Conservation (phyloP, 2,888 invertebrate genomes). For the Dicranocentrus wangi region DNA sequence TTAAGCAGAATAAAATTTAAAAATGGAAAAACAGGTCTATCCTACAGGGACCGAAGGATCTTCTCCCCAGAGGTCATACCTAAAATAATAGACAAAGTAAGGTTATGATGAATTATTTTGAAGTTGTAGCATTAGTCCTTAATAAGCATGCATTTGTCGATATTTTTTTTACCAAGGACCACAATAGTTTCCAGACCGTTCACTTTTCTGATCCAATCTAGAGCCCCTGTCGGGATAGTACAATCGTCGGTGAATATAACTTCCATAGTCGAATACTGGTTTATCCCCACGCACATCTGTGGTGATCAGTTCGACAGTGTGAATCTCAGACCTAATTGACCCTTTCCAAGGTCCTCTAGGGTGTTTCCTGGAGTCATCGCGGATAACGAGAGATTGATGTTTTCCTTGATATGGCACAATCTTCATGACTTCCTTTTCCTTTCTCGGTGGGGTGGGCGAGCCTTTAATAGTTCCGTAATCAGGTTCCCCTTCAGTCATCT, state of each 20-base stretch:
- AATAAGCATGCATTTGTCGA: too few species aligned
- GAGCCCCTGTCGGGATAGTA: conserved; percentile 74
- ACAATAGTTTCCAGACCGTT: conserved; percentile 77
- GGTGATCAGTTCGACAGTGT: conserved; percentile 70
- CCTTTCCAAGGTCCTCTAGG: conserved; percentile 63
- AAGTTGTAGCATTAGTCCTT: too few species aligned
- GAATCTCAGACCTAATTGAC: conserved; percentile 69
- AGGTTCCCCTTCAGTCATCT: conserved; percentile 50
- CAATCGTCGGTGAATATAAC: conserved; percentile 72
- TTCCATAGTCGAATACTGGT: conserved; percentile 68
- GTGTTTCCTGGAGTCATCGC: conserved; percentile 31
- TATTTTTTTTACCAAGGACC: conserved; percentile 88
- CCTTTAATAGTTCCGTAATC: conserved; percentile 58
- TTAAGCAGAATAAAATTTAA: too few species aligned
- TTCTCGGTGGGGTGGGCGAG: conserved; percentile 45
- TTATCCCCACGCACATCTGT: conserved; percentile 56
- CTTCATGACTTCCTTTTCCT: conserved; percentile 32
- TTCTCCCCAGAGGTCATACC: conserved; percentile 84
- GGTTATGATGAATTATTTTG: conserved; percentile 2
- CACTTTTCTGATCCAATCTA: conserved; percentile 73
- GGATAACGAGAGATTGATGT: conserved; percentile 42
- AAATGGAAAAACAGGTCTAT: background rate
- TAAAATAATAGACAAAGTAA: conserved; percentile 13
- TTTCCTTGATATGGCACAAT: conserved; percentile 51
- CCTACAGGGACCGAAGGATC: conserved; percentile 80